Evolutionary conservation across 2,797 vertebrate species (phyloP), one percentile per base, ranked within the genome.

Genomic region (Aldrovandia affinis): DNA sequence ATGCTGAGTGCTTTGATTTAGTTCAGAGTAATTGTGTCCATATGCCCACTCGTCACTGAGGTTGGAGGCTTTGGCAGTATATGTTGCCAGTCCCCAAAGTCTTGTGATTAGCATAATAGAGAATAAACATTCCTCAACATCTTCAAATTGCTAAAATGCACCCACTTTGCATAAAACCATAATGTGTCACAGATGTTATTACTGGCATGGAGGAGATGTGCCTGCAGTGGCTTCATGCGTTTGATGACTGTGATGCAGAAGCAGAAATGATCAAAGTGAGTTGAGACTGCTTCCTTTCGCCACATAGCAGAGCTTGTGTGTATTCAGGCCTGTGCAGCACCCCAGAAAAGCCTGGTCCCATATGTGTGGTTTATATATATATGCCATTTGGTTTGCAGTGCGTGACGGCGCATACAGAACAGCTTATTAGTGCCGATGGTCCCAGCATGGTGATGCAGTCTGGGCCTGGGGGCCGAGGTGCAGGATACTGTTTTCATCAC

Each of bases 21-120:
- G 39, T 54, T 84, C 75, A 78, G n/a, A n/a, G 36, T 79, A 81
- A 84, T 84, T 84, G 42, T 50, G 57, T 57, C 83, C 83, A 57
- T 73, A 77, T 84, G 78, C n/a, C 18, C 20, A 70, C 14, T 65
- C 63, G 25, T 36, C 55, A 81, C 36, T 44, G 52, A 73, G 52
- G 81, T 57, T 59, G 52, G 47, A 78, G 65, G 50, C 18, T 68
- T 83, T 84, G 77, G 83, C 44, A 75, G 65, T 33, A 54, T n/a
- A 55, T n/a, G 50, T 20, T 30, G 50, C 54, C 59, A 55, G n/a
- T 77, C 79, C 65, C 65, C 65, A 81, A 81, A 81, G 78, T 61
- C 63, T 54, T 39, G 65, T 39, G 33, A 84, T 81, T 73, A 81
- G 65, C 63, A 42, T 73, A 73, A 77, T 84, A 81, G 52, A 80